A percentile compares a stretch with the other conserved stretches of the same genome.
Evolutionary conservation across 2,113 vertebrate species (phyloP).

Genomic region (Nyctereutes procyonoides): DNA sequence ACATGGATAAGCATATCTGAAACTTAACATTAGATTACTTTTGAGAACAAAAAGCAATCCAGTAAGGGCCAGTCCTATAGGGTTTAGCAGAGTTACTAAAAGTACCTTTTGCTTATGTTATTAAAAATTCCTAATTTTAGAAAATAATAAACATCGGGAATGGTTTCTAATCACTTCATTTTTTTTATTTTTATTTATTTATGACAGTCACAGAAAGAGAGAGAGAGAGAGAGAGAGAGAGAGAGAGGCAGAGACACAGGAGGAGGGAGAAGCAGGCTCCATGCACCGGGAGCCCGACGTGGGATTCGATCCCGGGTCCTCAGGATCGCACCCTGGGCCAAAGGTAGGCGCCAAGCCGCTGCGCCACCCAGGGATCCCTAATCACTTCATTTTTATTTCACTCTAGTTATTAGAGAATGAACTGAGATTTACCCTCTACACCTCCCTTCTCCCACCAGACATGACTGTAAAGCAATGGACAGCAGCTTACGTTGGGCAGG

Average conservation of each 20-base stretch:
- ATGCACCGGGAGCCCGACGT: too few species aligned
- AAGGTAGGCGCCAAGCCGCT: too few species aligned
- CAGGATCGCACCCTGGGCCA: too few species aligned
- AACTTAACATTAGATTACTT: not conserved
- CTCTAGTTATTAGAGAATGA: not conserved
- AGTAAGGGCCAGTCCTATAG: not conserved
- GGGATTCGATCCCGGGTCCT: too few species aligned
- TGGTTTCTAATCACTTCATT: not conserved
- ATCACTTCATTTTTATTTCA: not conserved
- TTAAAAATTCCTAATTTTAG: not conserved
- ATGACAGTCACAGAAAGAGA: too few species aligned
- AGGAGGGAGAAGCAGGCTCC: too few species aligned
- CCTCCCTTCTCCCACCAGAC: not conserved
- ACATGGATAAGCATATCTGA: not conserved
- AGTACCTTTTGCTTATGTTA: not conserved
- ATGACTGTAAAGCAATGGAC: not conserved
- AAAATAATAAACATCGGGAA: not conserved
- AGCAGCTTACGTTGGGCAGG: not conserved
- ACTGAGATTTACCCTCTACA: not conserved
- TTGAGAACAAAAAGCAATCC: not conserved
- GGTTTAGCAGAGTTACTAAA: not conserved
- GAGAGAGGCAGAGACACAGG: too few species aligned
- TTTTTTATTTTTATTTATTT: constrained; percentile 24
- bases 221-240: too few species aligned
- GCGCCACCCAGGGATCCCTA: too few species aligned